A percentile compares a stretch with the other conserved stretches of the same genome.
phyloP scores from a whole-genome alignment of 2,888 invertebrate species.

The Pseudanteris insignis region DNA sequence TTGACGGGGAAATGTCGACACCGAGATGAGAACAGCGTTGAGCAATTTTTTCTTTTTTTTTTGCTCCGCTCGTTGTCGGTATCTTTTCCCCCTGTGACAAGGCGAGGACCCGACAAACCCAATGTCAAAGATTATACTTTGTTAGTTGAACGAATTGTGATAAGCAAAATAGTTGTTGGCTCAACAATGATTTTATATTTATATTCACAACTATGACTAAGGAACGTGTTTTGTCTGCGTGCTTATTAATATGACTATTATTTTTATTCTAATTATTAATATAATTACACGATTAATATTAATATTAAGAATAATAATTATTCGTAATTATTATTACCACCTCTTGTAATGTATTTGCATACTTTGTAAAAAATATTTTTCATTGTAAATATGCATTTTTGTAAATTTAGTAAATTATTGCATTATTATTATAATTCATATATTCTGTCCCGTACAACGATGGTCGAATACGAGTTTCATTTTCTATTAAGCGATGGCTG shows the following conservation, averaged over 20 bases:
- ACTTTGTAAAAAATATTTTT: slow-evolving; percentile 39
- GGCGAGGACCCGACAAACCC: slow-evolving; percentile 4
- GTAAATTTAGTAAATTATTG: slow-evolving; percentile 45
- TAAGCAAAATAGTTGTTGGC: slow-evolving; percentile 41
- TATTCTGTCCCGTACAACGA: slow-evolving; percentile 15
- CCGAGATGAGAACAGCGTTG: slow-evolving; percentile 4
- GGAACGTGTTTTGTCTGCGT: slow-evolving; percentile 38
- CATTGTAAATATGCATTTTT: slow-evolving; percentile 42
- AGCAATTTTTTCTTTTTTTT: slow-evolving; percentile 6
- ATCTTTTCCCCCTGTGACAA: slow-evolving; percentile 2
- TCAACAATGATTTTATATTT: slow-evolving; percentile 43
- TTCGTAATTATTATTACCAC: slow-evolving; percentile 17
- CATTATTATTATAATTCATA: slow-evolving; percentile 24
- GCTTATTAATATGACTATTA: slow-evolving; percentile 11
- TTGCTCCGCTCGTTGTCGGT: slow-evolving; percentile 7
- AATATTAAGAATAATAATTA: slow-evolving; percentile 20
- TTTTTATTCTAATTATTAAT: too few relatives aligned
- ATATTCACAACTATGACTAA: slow-evolving; percentile 39
- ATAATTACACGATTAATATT: slow-evolving; percentile 16
- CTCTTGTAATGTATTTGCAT: slow-evolving; percentile 40
- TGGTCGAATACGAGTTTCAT: neutral
- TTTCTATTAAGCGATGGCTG: too few relatives aligned
- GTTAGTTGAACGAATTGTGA: slow-evolving; percentile 43
- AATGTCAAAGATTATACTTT: slow-evolving; percentile 30
- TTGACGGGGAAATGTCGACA: slow-evolving; percentile 10